Evolutionary conservation across 2,797 vertebrate genomes (phyloP), one percentile per base, ranked within the genome.

Genomic region (Sitta carolinensis): DNA sequence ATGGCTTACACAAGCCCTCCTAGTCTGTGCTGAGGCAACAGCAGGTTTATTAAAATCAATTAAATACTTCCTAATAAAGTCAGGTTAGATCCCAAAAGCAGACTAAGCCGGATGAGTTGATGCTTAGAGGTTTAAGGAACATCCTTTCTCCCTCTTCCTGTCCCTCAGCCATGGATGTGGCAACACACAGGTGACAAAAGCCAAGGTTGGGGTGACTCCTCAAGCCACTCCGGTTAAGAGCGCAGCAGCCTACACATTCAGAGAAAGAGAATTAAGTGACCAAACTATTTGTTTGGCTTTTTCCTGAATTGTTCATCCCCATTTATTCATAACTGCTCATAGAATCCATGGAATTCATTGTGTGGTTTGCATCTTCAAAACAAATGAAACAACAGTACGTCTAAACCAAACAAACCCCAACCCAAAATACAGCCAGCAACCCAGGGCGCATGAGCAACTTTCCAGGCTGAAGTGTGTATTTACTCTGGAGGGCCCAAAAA

Each of bases 341-440:
- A 94, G 92, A 94, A 93, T 95, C 84, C 11, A 1, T 87, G 96
- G 97, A 95, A 97, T 96, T 93, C 74, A 77, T 94, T 95, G 95
- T 94, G 88, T 96, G 94, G 93, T 96, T 94, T 96, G 87, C 89
- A 96, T 94, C 92, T 91, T 97, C 86, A 96, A 97, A 96, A 97
- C 95, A 97, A 96, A 97, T 66, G 94, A 93, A 88, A 94, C 93
- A 93, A 84, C 95, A 95, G 96, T 95, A 97, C 95, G 96, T 52
- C 70, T 94, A 96, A 97, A 94, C 64, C 94, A 97, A 97, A 96
- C 95, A 96, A 97, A 93, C 45, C 47, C 75, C 89, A 93, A 84
- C 50, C 40, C 95, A 82, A 91, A 96, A 94, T 63, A 91, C 75
- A 87, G 86, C 81, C 83, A 90, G 72, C 82, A 72, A 72, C 52